Evolutionary conservation across 2,113 vertebrate species (phyloP).

Genomic region (Lepus europaeus): DNA sequence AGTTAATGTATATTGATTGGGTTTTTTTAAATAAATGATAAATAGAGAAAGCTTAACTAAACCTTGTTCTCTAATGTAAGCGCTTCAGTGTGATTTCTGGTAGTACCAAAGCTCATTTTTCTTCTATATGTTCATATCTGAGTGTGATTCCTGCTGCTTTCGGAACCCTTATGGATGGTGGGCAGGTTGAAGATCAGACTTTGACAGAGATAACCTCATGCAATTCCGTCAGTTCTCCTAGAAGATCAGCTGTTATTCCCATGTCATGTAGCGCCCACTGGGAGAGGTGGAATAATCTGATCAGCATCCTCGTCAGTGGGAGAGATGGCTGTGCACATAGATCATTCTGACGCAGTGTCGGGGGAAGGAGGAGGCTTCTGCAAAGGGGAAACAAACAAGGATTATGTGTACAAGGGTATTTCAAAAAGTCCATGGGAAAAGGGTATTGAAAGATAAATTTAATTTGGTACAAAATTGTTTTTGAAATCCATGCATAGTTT

Average conservation of each 20-base stretch:
- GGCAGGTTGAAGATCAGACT: neutral
- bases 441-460: too few relatives aligned
- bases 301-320: neutral
- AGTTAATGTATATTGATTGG: slow-evolving; percentile 94
- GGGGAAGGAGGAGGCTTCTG: neutral
- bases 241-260: neutral
- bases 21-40: slow-evolving; percentile 84
- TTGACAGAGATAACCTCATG: neutral
- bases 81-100: slow-evolving; percentile 75
- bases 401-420: neutral
- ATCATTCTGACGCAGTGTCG: neutral
- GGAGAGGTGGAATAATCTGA: neutral
- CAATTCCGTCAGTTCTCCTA: neutral
- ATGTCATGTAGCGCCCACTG: neutral
- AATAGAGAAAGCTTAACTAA: slow-evolving; percentile 84
- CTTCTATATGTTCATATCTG: slow-evolving; percentile 48
- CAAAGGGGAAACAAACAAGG: neutral
- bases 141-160: slow-evolving; percentile 46
- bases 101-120: slow-evolving; percentile 69
- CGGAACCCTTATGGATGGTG: neutral
- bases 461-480: too few relatives aligned
- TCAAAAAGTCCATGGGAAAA: too few relatives aligned
- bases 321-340: neutral
- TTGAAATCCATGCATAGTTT: too few relatives aligned
- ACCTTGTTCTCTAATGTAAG: slow-evolving; percentile 84